Conservation (phyloP, 2,888 invertebrate species). For the Ophonus ardosiacus region DNA sequence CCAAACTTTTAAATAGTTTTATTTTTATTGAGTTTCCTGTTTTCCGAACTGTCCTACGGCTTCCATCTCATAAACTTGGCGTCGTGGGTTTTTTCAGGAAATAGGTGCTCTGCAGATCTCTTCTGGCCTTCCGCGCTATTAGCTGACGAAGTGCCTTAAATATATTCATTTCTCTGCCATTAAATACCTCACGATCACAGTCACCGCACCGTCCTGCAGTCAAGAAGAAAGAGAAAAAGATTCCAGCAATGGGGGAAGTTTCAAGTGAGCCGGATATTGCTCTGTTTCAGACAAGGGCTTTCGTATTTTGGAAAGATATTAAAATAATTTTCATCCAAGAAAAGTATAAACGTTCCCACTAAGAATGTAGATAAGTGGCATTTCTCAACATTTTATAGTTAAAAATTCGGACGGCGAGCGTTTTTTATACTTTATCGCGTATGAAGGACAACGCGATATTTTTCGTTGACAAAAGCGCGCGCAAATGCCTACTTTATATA, state of each 20-base stretch:
- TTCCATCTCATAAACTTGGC: not conserved
- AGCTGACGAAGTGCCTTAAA: constrained; percentile 56
- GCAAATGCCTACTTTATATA: no score
- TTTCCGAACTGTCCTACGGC: no score
- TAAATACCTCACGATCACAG: constrained; percentile 35
- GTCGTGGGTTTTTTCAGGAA: not conserved
- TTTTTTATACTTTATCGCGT: no score
- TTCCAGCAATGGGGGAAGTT: constrained; percentile 25
- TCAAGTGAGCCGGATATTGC: constrained; percentile 12
- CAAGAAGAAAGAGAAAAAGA: not conserved
- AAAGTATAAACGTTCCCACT: no score
- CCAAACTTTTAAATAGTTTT: no score
- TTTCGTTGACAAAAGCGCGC: no score
- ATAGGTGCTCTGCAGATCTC: not conserved
- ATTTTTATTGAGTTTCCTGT: no score
- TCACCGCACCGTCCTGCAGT: constrained; percentile 1
- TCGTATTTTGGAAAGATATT: not conserved
- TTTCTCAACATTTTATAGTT: no score
- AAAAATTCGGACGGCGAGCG: no score
- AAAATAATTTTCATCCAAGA: not conserved
- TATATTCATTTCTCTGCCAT: constrained; percentile 61
- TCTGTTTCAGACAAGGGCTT: not conserved
- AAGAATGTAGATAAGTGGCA: no score
- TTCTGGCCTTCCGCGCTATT: constrained; percentile 48
- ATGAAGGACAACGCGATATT: no score